Evolutionary conservation across 2,113 vertebrate genomes (phyloP), one percentile per base, ranked within the genome.

Genomic region (Capra hircus): DNA sequence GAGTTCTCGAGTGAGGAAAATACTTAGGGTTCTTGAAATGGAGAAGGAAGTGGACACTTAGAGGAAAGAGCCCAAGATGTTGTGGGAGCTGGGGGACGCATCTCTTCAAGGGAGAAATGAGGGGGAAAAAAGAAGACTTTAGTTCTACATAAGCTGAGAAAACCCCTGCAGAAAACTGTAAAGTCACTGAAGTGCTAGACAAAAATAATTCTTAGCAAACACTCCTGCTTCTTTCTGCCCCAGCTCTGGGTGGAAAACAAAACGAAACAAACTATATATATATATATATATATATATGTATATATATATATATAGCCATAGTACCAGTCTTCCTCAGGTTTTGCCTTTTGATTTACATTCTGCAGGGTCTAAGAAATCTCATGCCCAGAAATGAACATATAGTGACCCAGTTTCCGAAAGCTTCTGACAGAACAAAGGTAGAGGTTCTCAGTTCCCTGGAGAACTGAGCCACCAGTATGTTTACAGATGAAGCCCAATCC

Each of bases 1-100:
- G 43, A 13, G 7, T 30, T 84, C 48, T 83, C 15, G n/a, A 91
- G 62, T 9, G 45, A 77, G 33, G 33, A 57, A 91, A 83, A 21
- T 2, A 55, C 64, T 43, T 11, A 21, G 23, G 23, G 53, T 6
- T 33, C 19, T 16, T 6, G 5, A 40, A 48, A 57, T 33, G 50
- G 43, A 74, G 48, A 82, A 7, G 2, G 8, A 62, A 19, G 1
- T 30, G 11, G 60, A 59, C 8, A 19, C 2, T 33, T 2, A 30
- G 13, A 45, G 33, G 14, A 30, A 89, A 60, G 77, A 84, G 40
- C 14, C 33, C 3, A 0, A 27, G 15, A 7, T n/a, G 30, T 4
- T 8, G 2, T 12, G 13, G 16, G 3, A 57, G 6, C 2, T 6
- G 6, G 36, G 16, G 8, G n/a, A 45, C 1, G 27, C 10, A 53